Evolutionary conservation across 2,113 vertebrate species (phyloP).

Genomic region (Seriola quinqueradiata): DNA sequence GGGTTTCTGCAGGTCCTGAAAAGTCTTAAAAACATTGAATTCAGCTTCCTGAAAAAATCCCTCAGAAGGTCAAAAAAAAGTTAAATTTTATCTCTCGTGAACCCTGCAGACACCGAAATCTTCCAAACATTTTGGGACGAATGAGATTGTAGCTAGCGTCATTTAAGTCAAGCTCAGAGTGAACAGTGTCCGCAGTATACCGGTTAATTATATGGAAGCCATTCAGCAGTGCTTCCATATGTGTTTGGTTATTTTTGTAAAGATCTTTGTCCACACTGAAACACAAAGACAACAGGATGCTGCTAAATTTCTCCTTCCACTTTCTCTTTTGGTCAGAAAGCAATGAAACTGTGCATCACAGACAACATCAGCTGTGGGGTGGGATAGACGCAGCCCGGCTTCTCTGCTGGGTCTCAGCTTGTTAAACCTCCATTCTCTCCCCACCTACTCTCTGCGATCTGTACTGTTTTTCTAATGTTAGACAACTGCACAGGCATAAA

Average conservation of each 20-base stretch:
- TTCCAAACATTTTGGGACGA: conserved; percentile 3
- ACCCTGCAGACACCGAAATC: background rate
- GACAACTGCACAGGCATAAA: background rate
- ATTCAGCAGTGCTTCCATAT: background rate
- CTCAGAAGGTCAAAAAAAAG: background rate
- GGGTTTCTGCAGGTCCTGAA: conserved; percentile 21
- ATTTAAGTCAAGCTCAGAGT: background rate
- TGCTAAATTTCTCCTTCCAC: background rate
- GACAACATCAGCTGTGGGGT: background rate
- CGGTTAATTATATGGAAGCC: background rate
- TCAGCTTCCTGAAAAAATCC: background rate
- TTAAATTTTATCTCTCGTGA: background rate
- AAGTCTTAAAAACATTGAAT: conserved; percentile 4
- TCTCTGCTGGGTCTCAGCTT: background rate
- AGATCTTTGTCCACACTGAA: background rate
- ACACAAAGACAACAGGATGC: background rate
- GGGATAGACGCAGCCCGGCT: background rate
- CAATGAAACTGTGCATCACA: background rate
- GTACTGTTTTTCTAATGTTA: background rate
- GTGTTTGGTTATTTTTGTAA: background rate
- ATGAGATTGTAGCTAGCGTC: conserved; percentile 1
- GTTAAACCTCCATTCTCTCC: background rate
- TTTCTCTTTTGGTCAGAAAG: conserved; percentile 10
- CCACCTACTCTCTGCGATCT: conserved; percentile 19
- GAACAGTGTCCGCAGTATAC: background rate